Base-by-base conservation (phyloP, 2,888 invertebrate species). In the Odiellus spinosus region DNA sequence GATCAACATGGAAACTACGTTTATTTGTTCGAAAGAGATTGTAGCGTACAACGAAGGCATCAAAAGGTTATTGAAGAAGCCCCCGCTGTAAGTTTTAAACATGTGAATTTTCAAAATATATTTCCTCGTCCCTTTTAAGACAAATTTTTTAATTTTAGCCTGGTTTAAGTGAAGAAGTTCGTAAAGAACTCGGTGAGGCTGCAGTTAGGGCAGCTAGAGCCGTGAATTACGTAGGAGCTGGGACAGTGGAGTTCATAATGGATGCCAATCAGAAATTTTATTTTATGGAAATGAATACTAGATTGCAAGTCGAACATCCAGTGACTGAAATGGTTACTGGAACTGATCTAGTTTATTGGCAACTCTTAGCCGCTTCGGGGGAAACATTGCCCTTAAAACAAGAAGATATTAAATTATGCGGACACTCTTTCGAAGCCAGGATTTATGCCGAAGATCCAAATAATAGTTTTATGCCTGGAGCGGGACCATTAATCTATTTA, bases 261-360 rank as follows among this genome's bases (percentile, higher is more conserved):
- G 95, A 98, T 64, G 74, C 80, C 45, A 70, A 73, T 46, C 78
- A 86, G 55, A 79, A 80, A 51, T 98, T 98, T 65, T 90, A 87
- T 69, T 98, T 98, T 64, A 98, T 98, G 98, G 98, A 98, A 73
- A 98, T 98, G 98, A 98, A 98, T 67, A 98, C 98, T 0, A 44
- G 55, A 36, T 70, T 90, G 26, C 88, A 90, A 67, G 90, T 93
- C 0, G 93, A 95, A 63, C 93, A 95, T 72, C 91, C 93, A 0
- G 81, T 98, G 49, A 87, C 93, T 0, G 98, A 98, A 71, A 93
- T 93, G 80, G 86, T 98, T 40, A 98, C 96, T 35, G 85, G 80
- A 68, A 82, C 83, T 0, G 98, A 98, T 71, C 73, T 98, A 53
- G 98, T 98, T 0, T 95, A 98, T 64, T 98, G 96, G 98, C 98